phyloP scores from a whole-genome alignment of 2,113 vertebrate species.

The Promerops cafer region DNA sequence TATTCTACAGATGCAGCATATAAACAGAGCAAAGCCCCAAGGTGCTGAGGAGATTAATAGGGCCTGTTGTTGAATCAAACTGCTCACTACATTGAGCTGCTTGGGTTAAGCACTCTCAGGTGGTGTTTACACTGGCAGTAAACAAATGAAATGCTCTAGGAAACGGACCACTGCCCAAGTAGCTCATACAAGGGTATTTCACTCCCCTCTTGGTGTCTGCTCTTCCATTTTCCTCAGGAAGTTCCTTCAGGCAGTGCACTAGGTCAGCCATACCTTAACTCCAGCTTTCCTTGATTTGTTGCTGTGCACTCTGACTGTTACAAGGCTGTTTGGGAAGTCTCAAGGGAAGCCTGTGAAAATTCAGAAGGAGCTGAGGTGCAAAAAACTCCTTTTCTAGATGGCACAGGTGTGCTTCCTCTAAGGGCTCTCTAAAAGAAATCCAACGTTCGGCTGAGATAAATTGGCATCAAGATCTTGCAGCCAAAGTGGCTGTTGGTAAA shows the following conservation, averaged over 20 bases:
- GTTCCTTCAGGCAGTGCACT: neutral
- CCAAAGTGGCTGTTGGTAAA: neutral
- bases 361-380: neutral
- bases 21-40: conserved; percentile 47
- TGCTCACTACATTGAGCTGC: conserved; percentile 33
- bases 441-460: neutral
- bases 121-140: conserved; percentile 38
- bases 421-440: neutral
- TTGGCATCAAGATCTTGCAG: neutral
- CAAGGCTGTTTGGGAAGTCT: neutral
- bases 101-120: conserved; percentile 42
- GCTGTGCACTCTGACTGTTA: neutral
- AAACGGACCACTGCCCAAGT: conserved; percentile 1
- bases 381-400: neutral
- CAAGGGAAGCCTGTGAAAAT: neutral
- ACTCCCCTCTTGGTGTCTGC: neutral
- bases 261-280: neutral
- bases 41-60: conserved; percentile 62
- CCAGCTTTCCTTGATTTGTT: neutral
- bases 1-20: conserved; percentile 50
- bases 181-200: neutral
- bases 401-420: neutral
- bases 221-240: neutral
- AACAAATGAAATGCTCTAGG: neutral
- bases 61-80: conserved; percentile 50